Conservation (phyloP, 2,888 invertebrate genomes). For the Vanessa cardui region DNA sequence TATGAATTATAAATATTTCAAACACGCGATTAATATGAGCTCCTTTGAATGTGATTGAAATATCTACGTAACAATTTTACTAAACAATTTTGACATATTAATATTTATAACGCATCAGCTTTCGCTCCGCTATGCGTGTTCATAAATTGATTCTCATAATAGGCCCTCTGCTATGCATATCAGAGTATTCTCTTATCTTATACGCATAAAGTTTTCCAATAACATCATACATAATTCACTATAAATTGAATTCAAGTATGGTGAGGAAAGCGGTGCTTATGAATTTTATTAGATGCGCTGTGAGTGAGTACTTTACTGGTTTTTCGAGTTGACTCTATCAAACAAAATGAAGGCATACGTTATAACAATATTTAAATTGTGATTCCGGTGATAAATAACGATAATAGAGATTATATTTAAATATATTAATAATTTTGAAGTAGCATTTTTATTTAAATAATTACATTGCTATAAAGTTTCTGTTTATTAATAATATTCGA, state of each 20-base stretch:
- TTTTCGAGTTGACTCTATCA: conserved; percentile 16
- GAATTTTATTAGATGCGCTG: conserved; percentile 34
- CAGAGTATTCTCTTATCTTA: conserved; percentile 37
- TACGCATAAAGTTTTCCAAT: conserved; percentile 35
- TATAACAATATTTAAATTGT: neutral
- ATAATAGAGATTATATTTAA: neutral
- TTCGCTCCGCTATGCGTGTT: conserved; percentile 36
- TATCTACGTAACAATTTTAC: conserved; percentile 20
- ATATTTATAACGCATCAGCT: conserved; percentile 34
- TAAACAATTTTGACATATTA: conserved; percentile 29
- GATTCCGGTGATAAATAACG: neutral
- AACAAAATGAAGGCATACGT: neutral
- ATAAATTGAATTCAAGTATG: conserved; percentile 31
- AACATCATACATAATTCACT: conserved; percentile 38
- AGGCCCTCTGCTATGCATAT: conserved; percentile 33
- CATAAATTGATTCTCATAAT: conserved; percentile 38
- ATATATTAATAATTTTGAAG: neutral
- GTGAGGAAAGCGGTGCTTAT: conserved; percentile 35
- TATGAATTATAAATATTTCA: conserved; percentile 4
- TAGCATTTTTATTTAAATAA: too few species aligned
- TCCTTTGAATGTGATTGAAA: conserved; percentile 26
- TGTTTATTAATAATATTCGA: neutral
- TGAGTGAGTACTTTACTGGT: conserved; percentile 30
- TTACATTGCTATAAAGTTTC: neutral
- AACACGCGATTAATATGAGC: conserved; percentile 10